Base-by-base conservation (phyloP, 1,140 invertebrate genomes). In the Pseudachorutes palmiensis region DNA sequence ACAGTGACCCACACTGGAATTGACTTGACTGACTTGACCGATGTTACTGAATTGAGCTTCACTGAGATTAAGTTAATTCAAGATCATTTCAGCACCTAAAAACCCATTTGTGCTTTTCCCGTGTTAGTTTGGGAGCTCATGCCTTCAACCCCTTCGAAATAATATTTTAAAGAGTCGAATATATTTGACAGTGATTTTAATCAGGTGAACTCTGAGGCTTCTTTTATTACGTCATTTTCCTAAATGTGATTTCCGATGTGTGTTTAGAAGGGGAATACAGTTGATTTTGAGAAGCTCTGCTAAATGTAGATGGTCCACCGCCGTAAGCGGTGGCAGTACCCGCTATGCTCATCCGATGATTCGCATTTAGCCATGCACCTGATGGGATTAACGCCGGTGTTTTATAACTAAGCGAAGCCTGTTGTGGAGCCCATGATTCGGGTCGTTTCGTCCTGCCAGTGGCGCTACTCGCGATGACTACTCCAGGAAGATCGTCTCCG, bases 231-330 rank as follows among this genome's bases (percentile, higher is more conserved):
- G 29, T 55, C 61, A 68, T 68, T 66, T 69, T 69, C 24, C 64
- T 32, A 45, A 69, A 69, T 22, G 68, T 69, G 26, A 69, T 69
- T 62, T 69, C 68, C 12, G 68, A 61, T 0, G 68, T 69, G 28
- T 69, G 68, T 22, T 59, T 41, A 24, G 68, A 69, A 41, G 68
- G 48, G 31, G 28, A 68, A 26, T 62, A 31, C n/a, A 24, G 36
- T 5, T 14, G 22, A 62, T 36, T n/a, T 31, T 19, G 61, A 12
- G 61, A 2, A 24, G 22, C 9, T 62, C 30, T 9, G 16, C 30
- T 36, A 14, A 36, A 30, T 28, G 61, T 36, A 3, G 61, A 33
- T 62, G 61, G 2, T 14, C 12, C 14, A 57, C n/a, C n/a, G n/a
- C n/a, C n/a, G n/a, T 57, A 57, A 24, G 55, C 9, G n/a, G 55